Base-by-base conservation (phyloP, 2,113 vertebrate species). In the Daboia siamensis region DNA sequence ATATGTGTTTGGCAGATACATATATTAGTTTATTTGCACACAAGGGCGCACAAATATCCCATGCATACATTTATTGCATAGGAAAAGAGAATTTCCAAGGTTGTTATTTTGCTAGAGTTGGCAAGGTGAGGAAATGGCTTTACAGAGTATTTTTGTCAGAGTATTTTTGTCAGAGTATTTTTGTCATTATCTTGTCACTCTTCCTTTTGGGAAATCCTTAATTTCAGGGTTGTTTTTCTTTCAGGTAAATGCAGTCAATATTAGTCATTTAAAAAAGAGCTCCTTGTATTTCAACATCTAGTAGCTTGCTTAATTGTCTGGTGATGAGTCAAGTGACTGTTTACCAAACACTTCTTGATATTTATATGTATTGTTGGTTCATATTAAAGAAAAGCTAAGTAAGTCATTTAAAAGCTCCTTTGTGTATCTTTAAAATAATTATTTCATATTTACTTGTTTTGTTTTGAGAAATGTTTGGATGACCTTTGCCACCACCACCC, bases 371-470 rank as follows among this genome's bases (percentile, higher is more conserved):
- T 89, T 86, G 3, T 52, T 52, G 89, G 52, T 88, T 89, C 91
- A 24, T 86, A 92, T 95, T 93, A 46, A 7, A 57, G 6, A 89
- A 69, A 56, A 56, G 33, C 29, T 46, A 20, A 91, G 90, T 94
- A 91, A 86, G 90, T 95, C 57, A 94, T 11, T 0, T 0, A 88
- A 54, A 88, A 80, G 15, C 87, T 87, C 0, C 0, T 93, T 93
- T 59, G 17, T 26, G 57, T 23, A 84, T 84, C 87, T 90, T 90
- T 88, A 87, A 21, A 90, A 88, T 89, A 6, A 11, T 0, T 84
- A 0, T 44, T 87, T 91, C 1, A 86, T 94, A 15, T 91, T 51
- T 20, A 51, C 93, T 92, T 88, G 61, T 61, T 52, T 61, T 87
- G 61, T 89, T 4, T 1, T 52, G 86, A 26, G 24, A 89, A 59